Conservation (phyloP, 2,113 vertebrate species). For the Cepphus grylle region DNA sequence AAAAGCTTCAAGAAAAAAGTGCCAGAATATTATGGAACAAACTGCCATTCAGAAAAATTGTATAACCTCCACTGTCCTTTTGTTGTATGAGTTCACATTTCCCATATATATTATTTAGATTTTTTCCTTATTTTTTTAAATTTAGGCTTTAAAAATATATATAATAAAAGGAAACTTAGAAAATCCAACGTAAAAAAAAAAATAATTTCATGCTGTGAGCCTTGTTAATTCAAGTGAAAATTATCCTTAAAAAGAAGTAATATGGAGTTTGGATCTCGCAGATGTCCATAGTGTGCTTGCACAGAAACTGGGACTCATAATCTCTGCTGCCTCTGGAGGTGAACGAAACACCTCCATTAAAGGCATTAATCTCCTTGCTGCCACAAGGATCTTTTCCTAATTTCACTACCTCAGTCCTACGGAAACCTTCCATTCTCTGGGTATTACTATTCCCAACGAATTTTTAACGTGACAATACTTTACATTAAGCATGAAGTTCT, state of each 20-base stretch:
- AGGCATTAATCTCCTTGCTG: neutral
- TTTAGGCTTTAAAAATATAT: neutral
- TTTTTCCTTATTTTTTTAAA: neutral
- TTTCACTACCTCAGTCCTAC: neutral
- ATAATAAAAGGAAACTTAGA: neutral
- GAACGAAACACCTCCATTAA: neutral
- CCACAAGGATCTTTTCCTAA: neutral
- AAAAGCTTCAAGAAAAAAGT: neutral
- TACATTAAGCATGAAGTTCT: neutral
- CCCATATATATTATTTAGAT: neutral
- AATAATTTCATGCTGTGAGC: neutral
- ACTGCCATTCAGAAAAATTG: neutral
- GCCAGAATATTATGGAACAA: neutral
- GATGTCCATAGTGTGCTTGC: neutral
- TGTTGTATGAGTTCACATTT: neutral
- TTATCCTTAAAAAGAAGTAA: neutral
- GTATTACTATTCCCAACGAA: neutral
- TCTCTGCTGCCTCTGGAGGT: neutral
- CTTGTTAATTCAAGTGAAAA: neutral
- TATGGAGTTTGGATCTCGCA: neutral
- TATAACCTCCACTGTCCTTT: neutral
- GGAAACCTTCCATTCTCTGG: neutral
- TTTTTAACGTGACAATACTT: neutral
- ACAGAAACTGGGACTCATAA: neutral
- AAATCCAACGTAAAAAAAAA: neutral